Evolutionary conservation across 2,797 vertebrate species (phyloP), one percentile per base, ranked within the genome.

Genomic region (Dicrostonyx torquatus): DNA sequence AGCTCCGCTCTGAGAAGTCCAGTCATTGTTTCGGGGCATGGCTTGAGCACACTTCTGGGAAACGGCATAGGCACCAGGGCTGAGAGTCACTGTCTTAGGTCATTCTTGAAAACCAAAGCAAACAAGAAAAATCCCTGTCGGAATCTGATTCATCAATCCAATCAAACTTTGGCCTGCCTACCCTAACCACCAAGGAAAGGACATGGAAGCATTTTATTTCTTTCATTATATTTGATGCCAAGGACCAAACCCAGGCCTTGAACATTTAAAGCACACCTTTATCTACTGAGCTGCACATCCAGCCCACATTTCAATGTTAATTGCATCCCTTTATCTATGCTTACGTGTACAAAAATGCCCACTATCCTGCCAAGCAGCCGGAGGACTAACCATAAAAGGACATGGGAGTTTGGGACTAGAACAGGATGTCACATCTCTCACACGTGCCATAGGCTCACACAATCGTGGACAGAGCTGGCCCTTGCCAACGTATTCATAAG

Each of bases 401-500:
- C 84, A 31, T 3, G 82, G 50, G 15, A 84, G 62, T 18, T 43
- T 73, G 31, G 18, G 31, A 79, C 50, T 43, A 15, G 17, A 90
- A 77, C 64, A 90, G 78, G 1, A 60, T 70, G 90, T 92, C 76
- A 75, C 37, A 86, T 58, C 43, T 78, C 50, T 86, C 20, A 24
- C 20, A 34, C 1, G 1, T 13, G 58, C 29, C 58, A 31, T 6
- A 45, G 58, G 86, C 40, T 86, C 45, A 48, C 20, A 34, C 15
- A 18, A 82, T 40, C 40, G 86, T 77, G 87, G 92, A 58, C 55
- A 93, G 50, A 77, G 18, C n/a, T 34, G 11, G 0, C 20, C 9
- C 60, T 92, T 88, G 45, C 78, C 95, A 96, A 79, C 6, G 70
- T 14, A 80, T 34, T 70, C 55, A 53, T 62, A 79, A 78, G 24